Evolutionary conservation across 2,797 vertebrate genomes (phyloP).

Genomic region (Myripristis jacobus): DNA sequence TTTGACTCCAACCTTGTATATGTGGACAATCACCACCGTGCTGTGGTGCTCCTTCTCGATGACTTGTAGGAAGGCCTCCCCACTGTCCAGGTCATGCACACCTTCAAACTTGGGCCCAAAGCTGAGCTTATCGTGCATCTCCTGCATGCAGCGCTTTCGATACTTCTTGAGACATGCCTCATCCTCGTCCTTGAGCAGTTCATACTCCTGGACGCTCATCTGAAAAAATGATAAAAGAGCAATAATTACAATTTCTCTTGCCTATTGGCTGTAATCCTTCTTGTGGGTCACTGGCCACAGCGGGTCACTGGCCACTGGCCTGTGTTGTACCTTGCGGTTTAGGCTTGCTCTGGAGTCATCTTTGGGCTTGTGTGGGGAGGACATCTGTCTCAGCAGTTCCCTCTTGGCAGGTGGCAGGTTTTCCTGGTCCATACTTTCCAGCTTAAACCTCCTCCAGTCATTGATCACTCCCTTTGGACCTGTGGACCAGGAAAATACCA

Average conservation of each 20-base stretch:
- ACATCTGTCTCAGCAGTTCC: conserved; percentile 96
- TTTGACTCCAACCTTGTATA: conserved; percentile 89
- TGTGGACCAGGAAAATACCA: conserved; percentile 54
- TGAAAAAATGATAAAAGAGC: conserved; percentile 64
- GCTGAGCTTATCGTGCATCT: conserved; percentile 96
- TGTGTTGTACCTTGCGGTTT: conserved; percentile 89
- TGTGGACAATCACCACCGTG: conserved; percentile 93
- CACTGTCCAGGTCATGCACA: conserved; percentile 89
- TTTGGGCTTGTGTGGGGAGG: conserved; percentile 85
- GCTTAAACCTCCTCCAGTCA: conserved; percentile 98
- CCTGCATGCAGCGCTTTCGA: conserved; percentile 95
- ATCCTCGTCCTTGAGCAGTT: conserved; percentile 93
- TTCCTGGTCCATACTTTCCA: conserved; percentile 92
- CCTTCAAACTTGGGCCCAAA: conserved; percentile 92
- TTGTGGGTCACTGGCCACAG: too few relatives aligned
- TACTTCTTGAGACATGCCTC: conserved; percentile 92
- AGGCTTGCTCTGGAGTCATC: conserved; percentile 85
- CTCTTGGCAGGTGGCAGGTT: conserved; percentile 87
- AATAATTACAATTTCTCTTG: conserved; percentile 1
- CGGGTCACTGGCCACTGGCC: too few relatives aligned
- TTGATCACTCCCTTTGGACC: conserved; percentile 98
- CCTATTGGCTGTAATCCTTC: too few relatives aligned
- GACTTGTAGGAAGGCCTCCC: conserved; percentile 89
- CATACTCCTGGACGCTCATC: conserved; percentile 98
- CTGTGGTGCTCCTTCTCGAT: conserved; percentile 93